Base-by-base conservation (phyloP, 2,113 vertebrate species). In the Marmota flaviventris region DNA sequence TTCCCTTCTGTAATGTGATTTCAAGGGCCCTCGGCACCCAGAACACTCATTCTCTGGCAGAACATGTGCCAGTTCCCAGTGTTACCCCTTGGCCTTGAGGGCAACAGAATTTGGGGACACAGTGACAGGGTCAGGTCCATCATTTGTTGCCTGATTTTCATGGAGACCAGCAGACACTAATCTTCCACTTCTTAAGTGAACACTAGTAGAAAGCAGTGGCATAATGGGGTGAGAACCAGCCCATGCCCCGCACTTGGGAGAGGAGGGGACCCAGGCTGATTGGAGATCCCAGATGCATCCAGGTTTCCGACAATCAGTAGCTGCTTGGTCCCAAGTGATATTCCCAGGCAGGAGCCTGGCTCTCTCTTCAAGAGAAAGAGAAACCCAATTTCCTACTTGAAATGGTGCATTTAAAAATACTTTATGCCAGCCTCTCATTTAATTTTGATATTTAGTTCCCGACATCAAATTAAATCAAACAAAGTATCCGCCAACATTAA, bases 21-120 rank as follows among this genome's bases (percentile, higher is more conserved):
- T 37, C 61, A 22, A 90, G 72, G 61, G 32, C 37, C 72, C 24
- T 58, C 39, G 0, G n/a, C 5, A 2, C 29, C 17, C 72, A 12
- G 48, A 32, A n/a, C 20, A 2, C 39, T 20, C 39, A 13, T 13
- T 13, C 18, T 70, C 70, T 39, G 37, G 3, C 34, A 2, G 45
- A 78, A 37, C 1, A 2, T 0, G 5, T 14, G 32, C 25, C 82
- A 3, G 39, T 34, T 20, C 18, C 42, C 13, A 14, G 34, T 0
- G 5, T 34, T 2, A 13, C 51, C 34, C 58, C 22, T 12, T 4
- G 7, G 45, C 27, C 34, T 39, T 16, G 63, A 34, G 20, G 22
- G 39, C 17, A 4, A 22, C 1, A 27, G 72, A 70, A 42, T 73
- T 34, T 63, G 10, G 24, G 67, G 27, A 4, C 61, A 24, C 29